Evolutionary conservation across 2,888 invertebrate genomes (phyloP).

Genomic region (Patella pellucida): DNA sequence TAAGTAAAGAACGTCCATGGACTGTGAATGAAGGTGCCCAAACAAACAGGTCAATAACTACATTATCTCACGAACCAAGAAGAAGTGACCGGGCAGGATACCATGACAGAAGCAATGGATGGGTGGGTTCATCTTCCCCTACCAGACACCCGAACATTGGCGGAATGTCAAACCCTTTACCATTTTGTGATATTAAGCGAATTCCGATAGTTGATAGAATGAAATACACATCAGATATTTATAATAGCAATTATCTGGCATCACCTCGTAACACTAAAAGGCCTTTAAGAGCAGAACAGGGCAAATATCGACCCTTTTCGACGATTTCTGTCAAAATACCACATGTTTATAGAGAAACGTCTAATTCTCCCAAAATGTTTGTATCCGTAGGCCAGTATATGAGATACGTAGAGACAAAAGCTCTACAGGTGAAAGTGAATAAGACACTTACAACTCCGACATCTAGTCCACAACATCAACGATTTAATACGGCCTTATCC

Average conservation of each 20-base stretch:
- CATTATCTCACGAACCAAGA: background rate
- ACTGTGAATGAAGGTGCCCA: slow-evolving; percentile 28
- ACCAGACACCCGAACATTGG: too few species aligned
- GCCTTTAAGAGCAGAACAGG: slow-evolving; percentile 29
- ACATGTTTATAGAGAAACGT: background rate
- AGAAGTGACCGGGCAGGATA: background rate
- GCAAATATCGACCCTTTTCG: slow-evolving; percentile 34
- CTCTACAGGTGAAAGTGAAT: background rate
- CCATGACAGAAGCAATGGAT: background rate
- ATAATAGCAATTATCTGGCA: background rate
- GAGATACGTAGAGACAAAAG: background rate
- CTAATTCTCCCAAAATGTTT: slow-evolving; percentile 1
- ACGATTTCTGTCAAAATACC: slow-evolving; percentile 20
- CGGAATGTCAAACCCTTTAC: background rate
- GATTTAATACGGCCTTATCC: background rate
- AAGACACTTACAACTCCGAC: background rate
- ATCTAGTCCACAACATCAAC: background rate
- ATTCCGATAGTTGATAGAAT: background rate
- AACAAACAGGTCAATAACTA: slow-evolving; percentile 14
- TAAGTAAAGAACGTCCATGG: slow-evolving; percentile 24
- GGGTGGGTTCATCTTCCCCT: background rate
- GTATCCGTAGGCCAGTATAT: background rate
- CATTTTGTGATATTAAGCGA: background rate
- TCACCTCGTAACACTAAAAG: slow-evolving; percentile 12
- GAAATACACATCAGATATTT: background rate